Evolutionary conservation across 1,140 invertebrate species (phyloP), one percentile per base, ranked within the genome.

Genomic region (Aphelenchoides besseyi): DNA sequence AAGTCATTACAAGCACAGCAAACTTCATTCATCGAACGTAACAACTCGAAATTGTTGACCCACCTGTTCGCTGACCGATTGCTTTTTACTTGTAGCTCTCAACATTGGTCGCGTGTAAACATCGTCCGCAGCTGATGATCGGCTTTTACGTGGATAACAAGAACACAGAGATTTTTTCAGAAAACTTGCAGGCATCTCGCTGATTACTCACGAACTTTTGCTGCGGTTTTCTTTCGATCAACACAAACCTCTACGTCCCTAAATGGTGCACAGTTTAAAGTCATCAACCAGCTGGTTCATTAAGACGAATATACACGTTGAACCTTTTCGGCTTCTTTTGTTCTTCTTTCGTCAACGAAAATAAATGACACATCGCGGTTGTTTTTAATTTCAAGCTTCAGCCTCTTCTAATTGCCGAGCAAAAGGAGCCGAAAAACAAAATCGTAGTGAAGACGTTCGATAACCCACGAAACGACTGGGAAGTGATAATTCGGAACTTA

Each of bases 41-140:
- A 59, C 26, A 48, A 48, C 12, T 12, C 12, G 5, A 5, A 59
- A 41, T 8, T n/a, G 5, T 41, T 41, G 37, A 41, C 55, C 23
- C 18, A 59, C 55, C 5, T 59, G 5, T 5, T 33, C 55, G 55
- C 55, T 33, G 18, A 59, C 55, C 18, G 18, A 59, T 5, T 5
- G 5, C 18, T 59, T 8, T 33, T 59, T 59, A 23, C 5, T 23
- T 5, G 55, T 33, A 28, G 55, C 5, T 5, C 55, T 5, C 5
- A 59, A 23, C 55, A 59, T 59, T 23, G 55, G 55, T 33, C 55
- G 5, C 18, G 55, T 8, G 55, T 59, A 59, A 8, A 59, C 55
- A 28, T 59, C 55, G 5, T 59, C 55, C 18, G 5, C 55, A 12
- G 55, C 5, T 23, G 55, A 8, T 5, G 55, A 59, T 28, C 5